Percentiles rank a stretch among this genome's conserved stretches.
These are phyloP conservation scores for Delphinus delphis DNA, from an alignment of 2,113 vertebrate species.

Conservation along the genomic window DNA sequence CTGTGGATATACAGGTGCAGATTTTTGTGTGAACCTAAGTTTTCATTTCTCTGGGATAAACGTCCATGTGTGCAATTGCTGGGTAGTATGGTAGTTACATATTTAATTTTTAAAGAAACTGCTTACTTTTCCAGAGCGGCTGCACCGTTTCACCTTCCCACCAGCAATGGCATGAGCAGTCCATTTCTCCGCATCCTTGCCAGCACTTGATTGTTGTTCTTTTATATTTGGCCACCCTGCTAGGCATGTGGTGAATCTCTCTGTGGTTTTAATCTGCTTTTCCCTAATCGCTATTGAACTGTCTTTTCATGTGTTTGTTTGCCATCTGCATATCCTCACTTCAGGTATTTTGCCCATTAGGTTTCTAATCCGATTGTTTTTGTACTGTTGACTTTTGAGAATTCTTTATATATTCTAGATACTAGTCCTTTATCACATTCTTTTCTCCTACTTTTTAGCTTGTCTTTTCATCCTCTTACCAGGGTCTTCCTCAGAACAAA, in stretches of 20 bases:
- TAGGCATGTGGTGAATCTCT: not conserved
- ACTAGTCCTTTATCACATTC: not conserved
- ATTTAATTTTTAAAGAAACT: not conserved
- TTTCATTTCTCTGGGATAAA: not conserved
- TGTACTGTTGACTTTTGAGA: not conserved
- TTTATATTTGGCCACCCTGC: not conserved
- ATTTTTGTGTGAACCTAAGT: not conserved
- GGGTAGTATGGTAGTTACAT: not conserved
- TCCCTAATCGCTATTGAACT: not conserved
- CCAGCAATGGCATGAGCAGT: not conserved
- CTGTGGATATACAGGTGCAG: not conserved
- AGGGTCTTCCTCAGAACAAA: not conserved
- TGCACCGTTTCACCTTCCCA: not conserved
- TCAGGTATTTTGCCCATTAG: not conserved
- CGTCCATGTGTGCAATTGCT: not conserved
- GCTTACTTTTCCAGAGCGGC: not conserved
- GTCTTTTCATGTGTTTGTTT: not conserved
- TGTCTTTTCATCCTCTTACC: conserved; percentile 8
- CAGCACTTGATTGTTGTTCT: not conserved
- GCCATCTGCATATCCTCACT: not conserved
- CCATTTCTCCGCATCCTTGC: not conserved
- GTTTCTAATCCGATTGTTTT: not conserved
- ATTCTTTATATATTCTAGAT: not conserved
- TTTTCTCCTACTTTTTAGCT: not conserved
- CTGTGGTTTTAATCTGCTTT: not conserved